Percentiles rank a stretch among this genome's conserved stretches.
These are phyloP conservation scores for Alethe castanea DNA, from an alignment of 2,113 vertebrate species.

Conservation along the genomic window DNA sequence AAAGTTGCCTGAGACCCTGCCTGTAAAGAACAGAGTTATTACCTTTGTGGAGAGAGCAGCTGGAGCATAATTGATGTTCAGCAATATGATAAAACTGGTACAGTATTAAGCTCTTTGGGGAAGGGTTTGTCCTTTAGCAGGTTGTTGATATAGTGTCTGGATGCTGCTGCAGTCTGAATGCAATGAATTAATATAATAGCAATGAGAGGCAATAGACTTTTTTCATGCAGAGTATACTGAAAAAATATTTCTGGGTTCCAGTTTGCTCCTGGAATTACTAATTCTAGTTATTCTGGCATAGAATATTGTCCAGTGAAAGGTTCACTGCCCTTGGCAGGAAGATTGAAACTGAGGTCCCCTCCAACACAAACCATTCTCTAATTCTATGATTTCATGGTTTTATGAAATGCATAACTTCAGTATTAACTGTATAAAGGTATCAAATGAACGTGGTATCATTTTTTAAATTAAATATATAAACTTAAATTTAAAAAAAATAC, in stretches of 20 bases:
- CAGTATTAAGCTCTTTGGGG: conserved; percentile 11
- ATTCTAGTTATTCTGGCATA: not conserved
- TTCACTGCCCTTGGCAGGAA: not conserved
- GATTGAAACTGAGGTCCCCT: not conserved
- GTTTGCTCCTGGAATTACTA: not conserved
- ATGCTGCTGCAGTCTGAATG: not conserved
- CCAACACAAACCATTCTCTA: not conserved
- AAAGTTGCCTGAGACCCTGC: not conserved
- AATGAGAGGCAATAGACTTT: not conserved
- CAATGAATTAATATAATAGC: conserved; percentile 18
- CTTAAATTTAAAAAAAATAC: not conserved
- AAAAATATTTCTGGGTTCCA: not conserved
- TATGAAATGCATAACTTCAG: rapidly evolving
- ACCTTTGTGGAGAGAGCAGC: conserved; percentile 6
- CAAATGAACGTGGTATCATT: not conserved
- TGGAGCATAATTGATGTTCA: conserved; percentile 10
- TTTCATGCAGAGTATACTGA: not conserved
- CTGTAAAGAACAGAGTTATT: not conserved
- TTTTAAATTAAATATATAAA: not conserved
- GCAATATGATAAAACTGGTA: not conserved
- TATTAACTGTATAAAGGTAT: not conserved
- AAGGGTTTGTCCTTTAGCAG: conserved; percentile 38
- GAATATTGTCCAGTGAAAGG: not conserved
- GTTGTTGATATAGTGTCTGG: conserved; percentile 24
- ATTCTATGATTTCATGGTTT: not conserved